Conservation (phyloP, 2,888 invertebrate genomes). For the Drosophila suboccidentalis region DNA sequence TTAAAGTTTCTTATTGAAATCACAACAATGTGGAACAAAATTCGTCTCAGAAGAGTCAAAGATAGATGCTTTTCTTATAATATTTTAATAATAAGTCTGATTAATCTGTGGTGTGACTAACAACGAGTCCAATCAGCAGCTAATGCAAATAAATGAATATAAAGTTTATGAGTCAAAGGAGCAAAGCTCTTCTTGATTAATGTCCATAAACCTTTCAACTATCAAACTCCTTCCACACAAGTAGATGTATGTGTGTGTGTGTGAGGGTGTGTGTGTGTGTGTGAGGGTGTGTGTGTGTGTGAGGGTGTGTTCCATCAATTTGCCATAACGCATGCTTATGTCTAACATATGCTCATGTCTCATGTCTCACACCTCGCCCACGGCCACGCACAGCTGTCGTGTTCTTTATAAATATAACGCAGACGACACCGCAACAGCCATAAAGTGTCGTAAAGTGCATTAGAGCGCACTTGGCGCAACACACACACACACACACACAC, state of each 20-base stretch:
- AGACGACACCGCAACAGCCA: slow-evolving; percentile 54
- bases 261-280: background rate
- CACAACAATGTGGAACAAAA: too few species aligned
- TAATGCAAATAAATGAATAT: background rate
- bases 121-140: slow-evolving; percentile 7
- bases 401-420: slow-evolving; percentile 30
- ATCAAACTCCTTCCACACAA: background rate
- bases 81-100: background rate
- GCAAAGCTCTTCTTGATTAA: slow-evolving; percentile 10
- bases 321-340: slow-evolving; percentile 57
- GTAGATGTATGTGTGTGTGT: background rate
- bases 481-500: slow-evolving; percentile 29
- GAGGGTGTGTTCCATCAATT: slow-evolving; percentile 58
- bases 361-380: slow-evolving; percentile 15
- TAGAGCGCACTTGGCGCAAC: slow-evolving; percentile 73
- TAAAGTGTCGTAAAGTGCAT: slow-evolving; percentile 80
- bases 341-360: slow-evolving; percentile 30
- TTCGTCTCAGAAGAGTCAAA: too few species aligned
- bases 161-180: slow-evolving; percentile 4
- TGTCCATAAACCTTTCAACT: slow-evolving; percentile 13
- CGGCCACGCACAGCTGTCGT: slow-evolving; percentile 36
- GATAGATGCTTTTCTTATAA: too few species aligned
- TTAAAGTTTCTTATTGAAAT: too few species aligned
- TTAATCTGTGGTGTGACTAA: background rate
- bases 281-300: slow-evolving; percentile 1